phyloP scores from a whole-genome alignment of 2,113 vertebrate genomes.

The Dissostichus mawsoni region DNA sequence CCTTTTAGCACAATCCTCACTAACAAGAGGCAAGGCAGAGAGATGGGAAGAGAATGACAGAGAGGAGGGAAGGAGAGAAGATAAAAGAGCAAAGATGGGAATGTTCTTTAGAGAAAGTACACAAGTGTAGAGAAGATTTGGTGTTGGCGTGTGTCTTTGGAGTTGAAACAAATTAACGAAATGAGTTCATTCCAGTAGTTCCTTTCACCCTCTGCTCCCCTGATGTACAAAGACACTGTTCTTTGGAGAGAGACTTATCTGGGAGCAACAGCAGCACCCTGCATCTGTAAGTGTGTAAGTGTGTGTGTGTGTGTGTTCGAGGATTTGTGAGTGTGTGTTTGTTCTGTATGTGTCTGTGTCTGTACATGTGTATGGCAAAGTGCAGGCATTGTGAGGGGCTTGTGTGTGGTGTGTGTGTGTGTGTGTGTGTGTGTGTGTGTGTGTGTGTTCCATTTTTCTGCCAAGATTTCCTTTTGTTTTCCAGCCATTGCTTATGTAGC shows the following conservation, averaged over 20 bases:
- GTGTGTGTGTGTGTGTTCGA: not conserved
- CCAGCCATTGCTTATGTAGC: not conserved
- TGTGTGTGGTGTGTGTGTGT: not conserved
- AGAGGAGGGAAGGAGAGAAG: conserved; percentile 13
- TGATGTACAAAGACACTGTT: conserved; percentile 72
- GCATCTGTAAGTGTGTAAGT: conserved; percentile 11
- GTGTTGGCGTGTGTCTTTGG: conserved; percentile 38
- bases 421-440: not conserved
- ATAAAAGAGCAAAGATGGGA: conserved; percentile 22
- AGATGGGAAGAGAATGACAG: not conserved
- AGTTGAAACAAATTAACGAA: conserved; percentile 75
- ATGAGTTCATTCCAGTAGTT: conserved; percentile 64
- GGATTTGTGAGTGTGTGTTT: not conserved
- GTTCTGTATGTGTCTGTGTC: not conserved
- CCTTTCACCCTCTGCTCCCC: conserved; percentile 63
- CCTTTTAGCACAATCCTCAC: conserved; percentile 67
- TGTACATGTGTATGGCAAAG: conserved; percentile 17
- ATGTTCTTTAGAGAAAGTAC: conserved; percentile 4
- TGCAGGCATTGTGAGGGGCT: not conserved
- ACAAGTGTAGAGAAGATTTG: conserved; percentile 47
- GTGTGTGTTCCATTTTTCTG: not conserved
- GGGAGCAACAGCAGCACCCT: conserved; percentile 69
- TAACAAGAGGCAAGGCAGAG: conserved; percentile 51
- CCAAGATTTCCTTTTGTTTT: conserved; percentile 17
- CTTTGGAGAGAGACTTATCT: conserved; percentile 77